A percentile compares a stretch with the other conserved stretches of the same genome.
These are phyloP conservation scores for Eustalomyia histrio DNA, from an alignment of 2,888 invertebrate species.

Conservation along the genomic window DNA sequence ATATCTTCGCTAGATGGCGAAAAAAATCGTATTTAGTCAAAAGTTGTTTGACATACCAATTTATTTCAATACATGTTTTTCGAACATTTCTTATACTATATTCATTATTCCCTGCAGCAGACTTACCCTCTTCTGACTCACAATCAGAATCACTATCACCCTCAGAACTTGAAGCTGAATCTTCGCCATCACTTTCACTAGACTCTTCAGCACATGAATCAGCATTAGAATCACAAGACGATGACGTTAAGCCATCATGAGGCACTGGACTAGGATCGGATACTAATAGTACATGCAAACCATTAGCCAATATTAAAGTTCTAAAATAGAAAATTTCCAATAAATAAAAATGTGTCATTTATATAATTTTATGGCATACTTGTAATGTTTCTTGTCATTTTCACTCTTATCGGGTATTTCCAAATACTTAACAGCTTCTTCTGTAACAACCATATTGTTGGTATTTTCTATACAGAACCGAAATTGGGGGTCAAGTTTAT, in stretches of 20 bases:
- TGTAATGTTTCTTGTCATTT: conserved; percentile 89
- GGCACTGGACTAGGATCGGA: conserved; percentile 82
- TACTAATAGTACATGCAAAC: conserved; percentile 86
- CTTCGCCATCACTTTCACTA: conserved; percentile 63
- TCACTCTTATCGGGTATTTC: conserved; percentile 85
- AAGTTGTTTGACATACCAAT: no score
- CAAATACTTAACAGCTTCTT: conserved; percentile 75
- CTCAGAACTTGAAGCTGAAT: conserved; percentile 70
- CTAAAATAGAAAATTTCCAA: conserved; percentile 75
- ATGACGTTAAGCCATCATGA: conserved; percentile 73
- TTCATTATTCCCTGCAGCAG: no score
- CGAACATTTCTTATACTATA: no score
- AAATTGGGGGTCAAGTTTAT: not conserved
- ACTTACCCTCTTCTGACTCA: conserved; percentile 71
- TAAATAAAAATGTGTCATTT: not conserved
- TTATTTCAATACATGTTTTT: no score
- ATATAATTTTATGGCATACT: conserved; percentile 79
- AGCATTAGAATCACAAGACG: conserved; percentile 70
- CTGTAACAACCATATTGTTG: conserved; percentile 46
- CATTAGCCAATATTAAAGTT: conserved; percentile 85
- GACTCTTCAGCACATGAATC: conserved; percentile 70
- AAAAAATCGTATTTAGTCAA: no score
- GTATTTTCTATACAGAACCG: not conserved
- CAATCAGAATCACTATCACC: conserved; percentile 64
- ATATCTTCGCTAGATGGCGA: no score